phyloP scores from a whole-genome alignment of 37 sponge, comb jelly and placozoan genomes.

The Cliona cf. orientalis region DNA sequence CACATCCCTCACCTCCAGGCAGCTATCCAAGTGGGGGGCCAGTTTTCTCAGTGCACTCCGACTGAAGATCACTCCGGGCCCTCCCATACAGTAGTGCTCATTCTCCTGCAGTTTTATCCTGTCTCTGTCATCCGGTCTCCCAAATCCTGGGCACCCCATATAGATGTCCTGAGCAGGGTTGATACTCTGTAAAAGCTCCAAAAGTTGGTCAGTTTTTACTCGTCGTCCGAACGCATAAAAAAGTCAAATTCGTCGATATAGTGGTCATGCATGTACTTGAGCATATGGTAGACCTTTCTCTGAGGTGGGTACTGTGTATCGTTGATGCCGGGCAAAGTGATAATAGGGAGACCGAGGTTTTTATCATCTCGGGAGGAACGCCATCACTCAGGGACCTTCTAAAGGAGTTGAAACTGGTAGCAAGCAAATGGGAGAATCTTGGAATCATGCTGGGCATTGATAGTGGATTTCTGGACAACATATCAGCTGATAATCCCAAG shows the following conservation, averaged over 20 bases:
- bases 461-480: too few relatives aligned
- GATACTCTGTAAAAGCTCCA: conserved; percentile 30
- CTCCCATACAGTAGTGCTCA: conserved; percentile 90
- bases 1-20: conserved; percentile 41
- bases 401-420: too few relatives aligned
- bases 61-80: conserved; percentile 77
- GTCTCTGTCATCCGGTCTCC: conserved; percentile 39
- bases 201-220: conserved; percentile 44
- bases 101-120: conserved; percentile 47
- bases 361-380: too few relatives aligned
- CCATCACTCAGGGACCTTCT: too few relatives aligned
- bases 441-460: too few relatives aligned
- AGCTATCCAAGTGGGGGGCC: conserved; percentile 55
- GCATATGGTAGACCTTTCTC: conserved; percentile 71
- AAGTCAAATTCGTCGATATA: conserved; percentile 79
- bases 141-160: conserved; percentile 80
- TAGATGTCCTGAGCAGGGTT: conserved; percentile 78
- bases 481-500: too few relatives aligned
- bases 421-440: too few relatives aligned
- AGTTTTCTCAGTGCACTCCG: conserved; percentile 60
- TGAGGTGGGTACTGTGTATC: conserved; percentile 77
- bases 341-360: conserved; percentile 45
- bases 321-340: conserved; percentile 63
- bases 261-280: conserved; percentile 81
- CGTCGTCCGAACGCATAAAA: conserved; percentile 86